Evolutionary conservation across 2,113 vertebrate genomes (phyloP), one percentile per base, ranked within the genome.

Genomic region (Zosterops lateralis): DNA sequence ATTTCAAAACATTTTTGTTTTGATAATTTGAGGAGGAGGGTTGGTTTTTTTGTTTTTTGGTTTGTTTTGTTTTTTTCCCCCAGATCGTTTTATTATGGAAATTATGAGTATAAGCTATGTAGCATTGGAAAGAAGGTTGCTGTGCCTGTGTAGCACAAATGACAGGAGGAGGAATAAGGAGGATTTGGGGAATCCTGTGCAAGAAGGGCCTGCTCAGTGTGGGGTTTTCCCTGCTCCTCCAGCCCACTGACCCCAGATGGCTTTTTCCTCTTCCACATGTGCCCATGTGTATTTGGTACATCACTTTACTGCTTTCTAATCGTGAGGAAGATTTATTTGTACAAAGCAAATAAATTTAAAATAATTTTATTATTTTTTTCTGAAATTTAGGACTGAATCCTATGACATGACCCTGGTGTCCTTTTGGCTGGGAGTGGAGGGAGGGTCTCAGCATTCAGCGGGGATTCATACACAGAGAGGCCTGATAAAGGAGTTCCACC

Each of bases 201-300:
- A 58, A 50, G 12, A 17, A 61, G 28, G 9, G 3, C 10, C 16
- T 1, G 1, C 19, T 45, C 3, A 7, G 19, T 6, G 5, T 14
- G 18, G 42, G 40, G 3, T 8, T 84, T 72, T 10, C 13, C 25
- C 34, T 29, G 18, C 14, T 70, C 21, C 56, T 68, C 12, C 75
- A 88, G 31, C 50, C 70, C 3, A 0, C 16, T 1, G 3, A 71
- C 10, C 20, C 17, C 1, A 6, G 8, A 19, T 0, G 9, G 19
- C 29, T 58, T 51, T 88, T 83, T 56, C 22, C n/a, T n/a, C 22
- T 32, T 5, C 14, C 65, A 0, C 5, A 1, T 28, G 65, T 1
- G 8, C 17, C 44, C 3, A 0, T 10, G 28, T 13, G 3, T 14
- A 5, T 0, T 0, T 22, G 29, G 32, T 25, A 34, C 5, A 8